A percentile compares a stretch with the other conserved stretches of the same genome.
Conservation (phyloP, 2,797 vertebrate species). For the Oreochromis mossambicus region DNA sequence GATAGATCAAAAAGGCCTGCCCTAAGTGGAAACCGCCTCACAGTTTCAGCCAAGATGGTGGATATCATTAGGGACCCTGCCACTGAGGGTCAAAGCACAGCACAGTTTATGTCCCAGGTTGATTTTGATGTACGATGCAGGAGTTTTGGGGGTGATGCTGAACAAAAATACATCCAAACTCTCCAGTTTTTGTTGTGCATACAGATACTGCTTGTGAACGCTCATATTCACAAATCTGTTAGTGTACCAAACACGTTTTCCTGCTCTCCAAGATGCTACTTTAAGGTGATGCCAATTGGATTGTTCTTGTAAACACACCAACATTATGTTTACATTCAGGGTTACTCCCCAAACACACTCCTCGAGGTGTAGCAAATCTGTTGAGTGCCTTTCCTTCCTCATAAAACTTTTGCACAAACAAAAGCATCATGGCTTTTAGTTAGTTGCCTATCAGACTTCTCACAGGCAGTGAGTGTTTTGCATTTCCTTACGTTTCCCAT, state of each 20-base stretch:
- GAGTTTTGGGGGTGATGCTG: slow-evolving; percentile 26
- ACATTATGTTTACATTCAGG: not conserved
- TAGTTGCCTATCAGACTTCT: not conserved
- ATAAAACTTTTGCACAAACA: not conserved
- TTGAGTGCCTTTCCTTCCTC: not conserved
- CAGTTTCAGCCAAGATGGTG: slow-evolving; percentile 51
- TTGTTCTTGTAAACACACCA: not conserved
- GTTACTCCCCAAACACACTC: not conserved
- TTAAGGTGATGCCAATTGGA: not conserved
- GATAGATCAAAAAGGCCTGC: slow-evolving; percentile 69
- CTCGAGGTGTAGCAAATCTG: not conserved
- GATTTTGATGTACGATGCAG: slow-evolving; percentile 65
- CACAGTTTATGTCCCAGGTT: slow-evolving; percentile 43
- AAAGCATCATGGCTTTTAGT: not conserved
- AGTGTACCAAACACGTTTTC: not conserved
- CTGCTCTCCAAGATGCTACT: not conserved
- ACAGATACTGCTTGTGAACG: not conserved
- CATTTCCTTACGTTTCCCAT: not conserved
- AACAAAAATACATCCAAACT: slow-evolving; percentile 23
- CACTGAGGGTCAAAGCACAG: slow-evolving; percentile 61
- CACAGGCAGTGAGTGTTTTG: not conserved
- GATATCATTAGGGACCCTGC: slow-evolving; percentile 70
- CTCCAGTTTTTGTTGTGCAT: not conserved
- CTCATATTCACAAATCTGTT: not conserved
- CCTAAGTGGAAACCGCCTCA: slow-evolving; percentile 58